Conservation (phyloP, 2,888 invertebrate species). For the Coremacera marginata region DNA sequence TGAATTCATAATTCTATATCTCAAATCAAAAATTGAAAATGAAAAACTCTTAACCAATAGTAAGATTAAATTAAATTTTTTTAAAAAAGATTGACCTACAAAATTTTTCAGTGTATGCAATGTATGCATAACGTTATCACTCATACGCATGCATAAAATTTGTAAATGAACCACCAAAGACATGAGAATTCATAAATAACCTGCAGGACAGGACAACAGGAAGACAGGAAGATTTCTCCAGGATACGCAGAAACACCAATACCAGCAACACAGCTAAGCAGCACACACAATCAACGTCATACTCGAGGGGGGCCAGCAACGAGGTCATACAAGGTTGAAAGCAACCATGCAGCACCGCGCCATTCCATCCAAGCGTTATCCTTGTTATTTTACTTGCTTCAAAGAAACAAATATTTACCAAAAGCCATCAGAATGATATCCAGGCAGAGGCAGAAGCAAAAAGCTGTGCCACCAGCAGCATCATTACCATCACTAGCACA, state of each 20-base stretch:
- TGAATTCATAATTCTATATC: too few species aligned
- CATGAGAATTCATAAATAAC: constrained; percentile 50
- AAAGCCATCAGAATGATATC: constrained; percentile 28
- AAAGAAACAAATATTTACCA: constrained; percentile 48
- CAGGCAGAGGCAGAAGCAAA: neutral
- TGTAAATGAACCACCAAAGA: constrained; percentile 50
- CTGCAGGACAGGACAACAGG: constrained; percentile 31
- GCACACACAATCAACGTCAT: too few species aligned
- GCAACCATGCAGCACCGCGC: neutral
- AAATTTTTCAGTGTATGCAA: neutral
- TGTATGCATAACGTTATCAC: constrained; percentile 41
- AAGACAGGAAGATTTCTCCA: neutral
- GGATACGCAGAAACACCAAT: too few species aligned
- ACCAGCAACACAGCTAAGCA: too few species aligned
- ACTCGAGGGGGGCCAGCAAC: neutral
- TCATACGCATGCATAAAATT: constrained; percentile 43
- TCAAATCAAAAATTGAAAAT: too few species aligned
- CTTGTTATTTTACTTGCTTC: constrained; percentile 30
- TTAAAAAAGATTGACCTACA: too few species aligned
- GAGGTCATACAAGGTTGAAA: constrained; percentile 1
- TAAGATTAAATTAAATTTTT: too few species aligned
- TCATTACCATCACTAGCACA: neutral
- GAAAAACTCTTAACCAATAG: too few species aligned
- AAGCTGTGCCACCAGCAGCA: neutral
- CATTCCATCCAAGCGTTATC: neutral